Evolutionary conservation across 2,113 vertebrate genomes (phyloP).

Genomic region (Camelus bactrianus): DNA sequence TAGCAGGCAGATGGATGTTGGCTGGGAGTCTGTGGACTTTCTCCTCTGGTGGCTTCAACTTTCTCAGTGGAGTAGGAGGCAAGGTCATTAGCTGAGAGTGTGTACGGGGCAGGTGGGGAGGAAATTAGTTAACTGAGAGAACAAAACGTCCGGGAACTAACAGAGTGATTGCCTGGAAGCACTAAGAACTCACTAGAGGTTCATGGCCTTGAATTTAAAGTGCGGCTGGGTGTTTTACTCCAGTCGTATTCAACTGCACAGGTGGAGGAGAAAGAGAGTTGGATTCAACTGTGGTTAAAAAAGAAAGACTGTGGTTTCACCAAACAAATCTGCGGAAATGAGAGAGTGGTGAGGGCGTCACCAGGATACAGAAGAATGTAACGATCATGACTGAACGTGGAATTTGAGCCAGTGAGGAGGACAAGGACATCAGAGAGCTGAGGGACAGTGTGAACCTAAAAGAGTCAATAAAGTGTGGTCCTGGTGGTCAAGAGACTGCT

Average conservation of each 20-base stretch:
- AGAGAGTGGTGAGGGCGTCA: background rate
- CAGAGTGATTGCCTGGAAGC: background rate
- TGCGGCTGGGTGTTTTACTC: background rate
- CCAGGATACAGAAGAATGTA: background rate
- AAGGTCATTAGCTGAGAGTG: background rate
- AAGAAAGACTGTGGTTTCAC: background rate
- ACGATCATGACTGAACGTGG: background rate
- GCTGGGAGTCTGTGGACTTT: background rate
- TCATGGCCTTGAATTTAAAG: slow-evolving; percentile 22
- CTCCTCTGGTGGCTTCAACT: background rate
- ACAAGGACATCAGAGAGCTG: background rate
- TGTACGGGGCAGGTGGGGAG: background rate
- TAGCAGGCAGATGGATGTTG: too few relatives aligned
- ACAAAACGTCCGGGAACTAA: background rate
- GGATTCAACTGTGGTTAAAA: background rate
- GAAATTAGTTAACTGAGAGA: slow-evolving; percentile 20
- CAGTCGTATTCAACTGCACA: background rate
- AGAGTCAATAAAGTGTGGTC: background rate
- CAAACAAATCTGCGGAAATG: slow-evolving; percentile 16
- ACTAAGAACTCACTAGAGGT: background rate
- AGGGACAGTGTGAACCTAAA: background rate
- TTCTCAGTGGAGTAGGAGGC: slow-evolving; percentile 5
- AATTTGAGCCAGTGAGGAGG: background rate
- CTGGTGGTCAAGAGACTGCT: background rate
- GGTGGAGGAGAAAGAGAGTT: background rate